Percentiles rank a stretch among this genome's conserved stretches.
These are phyloP conservation scores for Electrona antarctica DNA, from an alignment of 2,113 vertebrate species.

Conservation along the genomic window DNA sequence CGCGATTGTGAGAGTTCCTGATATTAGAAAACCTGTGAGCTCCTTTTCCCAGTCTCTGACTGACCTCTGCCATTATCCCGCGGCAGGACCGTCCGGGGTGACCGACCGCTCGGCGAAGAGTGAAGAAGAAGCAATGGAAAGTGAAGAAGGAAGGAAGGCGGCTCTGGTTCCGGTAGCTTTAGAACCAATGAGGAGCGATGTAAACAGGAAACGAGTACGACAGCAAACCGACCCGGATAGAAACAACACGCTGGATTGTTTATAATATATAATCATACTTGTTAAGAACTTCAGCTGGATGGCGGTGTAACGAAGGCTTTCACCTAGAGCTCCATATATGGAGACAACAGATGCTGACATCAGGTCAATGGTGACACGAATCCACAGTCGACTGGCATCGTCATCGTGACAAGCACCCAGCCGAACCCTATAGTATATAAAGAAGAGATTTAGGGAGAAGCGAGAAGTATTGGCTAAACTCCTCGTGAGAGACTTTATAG, in stretches of 20 bases:
- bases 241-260: neutral
- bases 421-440: too few relatives aligned
- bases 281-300: neutral
- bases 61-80: constrained; percentile 76
- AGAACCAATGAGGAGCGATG: constrained; percentile 54
- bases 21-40: constrained; percentile 39
- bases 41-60: constrained; percentile 50
- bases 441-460: too few relatives aligned
- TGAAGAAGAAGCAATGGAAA: too few relatives aligned
- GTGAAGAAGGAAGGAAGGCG: constrained; percentile 12
- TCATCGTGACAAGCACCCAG: too few relatives aligned
- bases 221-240: constrained; percentile 26
- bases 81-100: neutral
- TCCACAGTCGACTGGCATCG: too few relatives aligned
- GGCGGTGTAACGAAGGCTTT: too few relatives aligned
- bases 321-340: too few relatives aligned
- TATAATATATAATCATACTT: neutral
- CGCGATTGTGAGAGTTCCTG: neutral
- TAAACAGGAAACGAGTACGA: constrained; percentile 41
- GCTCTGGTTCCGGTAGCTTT: constrained; percentile 38
- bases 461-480: too few relatives aligned
- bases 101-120: too few relatives aligned
- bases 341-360: too few relatives aligned
- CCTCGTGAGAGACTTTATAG: too few relatives aligned
- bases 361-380: too few relatives aligned